Evolutionary conservation across 1,140 invertebrate genomes (phyloP), one percentile per base, ranked within the genome.

Genomic region (Neoseiulus cucumeris): DNA sequence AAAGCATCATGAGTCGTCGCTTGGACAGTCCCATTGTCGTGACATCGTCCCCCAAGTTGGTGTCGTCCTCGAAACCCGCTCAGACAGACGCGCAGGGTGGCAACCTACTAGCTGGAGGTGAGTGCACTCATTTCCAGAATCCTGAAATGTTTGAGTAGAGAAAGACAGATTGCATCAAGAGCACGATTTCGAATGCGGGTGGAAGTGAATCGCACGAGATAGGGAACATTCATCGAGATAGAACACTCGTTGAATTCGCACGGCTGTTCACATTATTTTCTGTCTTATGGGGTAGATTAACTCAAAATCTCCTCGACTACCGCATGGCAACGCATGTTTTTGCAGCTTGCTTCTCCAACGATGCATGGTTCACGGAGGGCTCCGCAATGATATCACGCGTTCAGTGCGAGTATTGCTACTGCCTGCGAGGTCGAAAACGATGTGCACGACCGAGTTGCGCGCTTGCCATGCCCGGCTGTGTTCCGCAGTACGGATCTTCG

Each of bases 311-410:
- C 14, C 17, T 17, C 28, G 17, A 17, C 22, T 9, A 59, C 22
- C 12, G 25, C 14, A 17, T 59, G 51, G 25, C 14, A 1, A 2
- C 33, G 33, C 33, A 39, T 39, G 33, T 39, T 9, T n/a, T 33
- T 29, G 22, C 51, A 59, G 51, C 51, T 17, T 59, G 51, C 22
- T 25, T 20, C 22, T 59, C 51, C 25, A 20, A 59, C n/a, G 51
- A 33, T 25, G 51, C 51, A 25, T 59, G 51, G 51, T 59, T 59
- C 51, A 59, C 22, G 51, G 51, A 59, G 33, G 51, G 51, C 22
- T 59, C 51, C 14, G 51, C 51, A 14, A 59, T 59, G 51, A 17
- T 59, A 25, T 33, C 51, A 59, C 51, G 25, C 17, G 25, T 25
- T 25, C 51, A 33, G 2, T 59, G 51, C 22, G 25, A 25, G 14